Evolutionary conservation across 92 coral and sea anemone species (phyloP).

Genomic region (Porites divaricata): DNA sequence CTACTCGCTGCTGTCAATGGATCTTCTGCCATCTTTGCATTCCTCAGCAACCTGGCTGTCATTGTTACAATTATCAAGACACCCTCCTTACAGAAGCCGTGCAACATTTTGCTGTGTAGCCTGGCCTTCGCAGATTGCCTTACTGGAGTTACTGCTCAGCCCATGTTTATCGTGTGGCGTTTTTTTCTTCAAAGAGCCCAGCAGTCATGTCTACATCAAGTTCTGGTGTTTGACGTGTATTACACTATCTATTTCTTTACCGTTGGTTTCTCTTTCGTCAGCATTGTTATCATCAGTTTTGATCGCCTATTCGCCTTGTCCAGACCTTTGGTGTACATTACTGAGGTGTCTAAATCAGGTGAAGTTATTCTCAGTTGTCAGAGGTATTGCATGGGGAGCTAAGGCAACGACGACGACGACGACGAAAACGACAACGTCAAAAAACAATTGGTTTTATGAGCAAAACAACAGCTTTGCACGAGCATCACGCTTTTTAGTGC

Average conservation of each 20-base stretch:
- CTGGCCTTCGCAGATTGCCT: slow-evolving; percentile 25
- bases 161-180: slow-evolving; percentile 3
- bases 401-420: no score
- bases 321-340: neutral
- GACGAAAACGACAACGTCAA: no score
- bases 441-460: no score
- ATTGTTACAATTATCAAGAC: neutral
- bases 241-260: neutral
- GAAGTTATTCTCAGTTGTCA: neutral
- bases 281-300: neutral
- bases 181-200: slow-evolving; percentile 7
- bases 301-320: neutral
- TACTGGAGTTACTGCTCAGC: slow-evolving; percentile 18
- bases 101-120: slow-evolving; percentile 22
- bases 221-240: neutral
- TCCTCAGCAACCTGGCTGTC: slow-evolving; percentile 8
- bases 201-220: slow-evolving; percentile 5
- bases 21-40: neutral
- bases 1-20: neutral
- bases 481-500: no score
- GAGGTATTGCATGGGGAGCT: no score
- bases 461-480: no score
- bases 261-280: neutral
- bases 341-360: neutral
- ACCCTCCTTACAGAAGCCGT: slow-evolving; percentile 18